Evolutionary conservation across 1,140 invertebrate genomes (phyloP).

Genomic region (Hypsibius dujardini): DNA sequence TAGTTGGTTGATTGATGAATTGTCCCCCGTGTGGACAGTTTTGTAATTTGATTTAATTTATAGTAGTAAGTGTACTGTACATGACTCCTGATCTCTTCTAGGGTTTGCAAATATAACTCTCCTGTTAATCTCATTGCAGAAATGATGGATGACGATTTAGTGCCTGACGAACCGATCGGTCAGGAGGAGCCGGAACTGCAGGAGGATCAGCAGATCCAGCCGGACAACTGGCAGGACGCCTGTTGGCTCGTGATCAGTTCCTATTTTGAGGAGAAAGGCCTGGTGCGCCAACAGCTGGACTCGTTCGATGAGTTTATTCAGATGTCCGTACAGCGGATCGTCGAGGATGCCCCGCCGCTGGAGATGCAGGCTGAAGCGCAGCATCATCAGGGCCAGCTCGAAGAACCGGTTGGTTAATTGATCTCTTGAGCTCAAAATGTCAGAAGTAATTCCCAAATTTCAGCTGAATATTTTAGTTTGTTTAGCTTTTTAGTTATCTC

Average conservation of each 20-base stretch:
- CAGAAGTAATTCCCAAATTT: too few relatives aligned
- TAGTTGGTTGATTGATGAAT: too few relatives aligned
- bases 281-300: conserved; percentile 93
- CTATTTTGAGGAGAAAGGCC: conserved; percentile 94
- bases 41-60: too few relatives aligned
- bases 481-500: too few relatives aligned
- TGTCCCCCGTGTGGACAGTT: too few relatives aligned
- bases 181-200: conserved; percentile 31
- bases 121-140: too few relatives aligned
- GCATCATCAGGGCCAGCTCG: conserved; percentile 73
- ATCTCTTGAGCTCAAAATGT: too few relatives aligned
- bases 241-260: conserved; percentile 99
- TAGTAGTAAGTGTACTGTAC: too few relatives aligned
- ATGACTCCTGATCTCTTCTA: too few relatives aligned
- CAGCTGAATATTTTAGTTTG: too few relatives aligned
- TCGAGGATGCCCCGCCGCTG: conserved; percentile 91
- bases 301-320: conserved; percentile 99
- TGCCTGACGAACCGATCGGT: background rate
- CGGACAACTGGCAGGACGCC: conserved; percentile 95
- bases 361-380: conserved; percentile 94
- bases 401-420: conserved; percentile 48
- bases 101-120: too few relatives aligned
- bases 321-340: conserved; percentile 96
- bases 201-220: conserved; percentile 71
- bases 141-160: background rate